Evolutionary conservation across 2,888 invertebrate genomes (phyloP).

Genomic region (Molorchus minor): DNA sequence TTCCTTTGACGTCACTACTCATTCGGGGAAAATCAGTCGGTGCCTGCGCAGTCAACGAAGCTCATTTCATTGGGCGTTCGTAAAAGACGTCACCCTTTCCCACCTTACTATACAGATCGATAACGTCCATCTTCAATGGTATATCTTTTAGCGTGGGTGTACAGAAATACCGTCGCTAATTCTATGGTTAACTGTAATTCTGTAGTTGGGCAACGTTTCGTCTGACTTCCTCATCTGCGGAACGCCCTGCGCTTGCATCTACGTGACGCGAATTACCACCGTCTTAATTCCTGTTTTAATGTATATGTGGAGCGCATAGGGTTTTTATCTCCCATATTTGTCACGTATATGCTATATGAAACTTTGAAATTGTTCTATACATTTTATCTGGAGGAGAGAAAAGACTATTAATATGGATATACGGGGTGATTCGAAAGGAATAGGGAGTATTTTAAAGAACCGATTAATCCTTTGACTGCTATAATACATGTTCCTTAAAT

Average conservation of each 20-base stretch:
- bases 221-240: constrained; percentile 1
- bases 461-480: too few species aligned
- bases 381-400: too few species aligned
- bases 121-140: constrained; percentile 37
- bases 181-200: constrained; percentile 6
- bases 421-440: too few species aligned
- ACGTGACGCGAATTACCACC: background rate
- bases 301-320: background rate
- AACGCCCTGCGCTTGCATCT: background rate
- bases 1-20: constrained; percentile 53
- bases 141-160: constrained; percentile 21
- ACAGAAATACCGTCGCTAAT: constrained; percentile 9
- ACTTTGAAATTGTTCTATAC: too few species aligned
- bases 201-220: background rate
- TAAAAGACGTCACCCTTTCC: constrained; percentile 24
- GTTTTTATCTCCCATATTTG: too few species aligned
- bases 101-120: constrained; percentile 30
- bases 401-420: too few species aligned
- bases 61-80: constrained; percentile 15
- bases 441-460: too few species aligned
- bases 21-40: constrained; percentile 54
- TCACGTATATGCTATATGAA: too few species aligned
- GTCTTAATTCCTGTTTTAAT: background rate
- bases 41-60: constrained; percentile 44
- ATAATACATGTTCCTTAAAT: too few species aligned